Conservation (phyloP, 2,797 vertebrate genomes). For the Etheostoma perlongum region DNA sequence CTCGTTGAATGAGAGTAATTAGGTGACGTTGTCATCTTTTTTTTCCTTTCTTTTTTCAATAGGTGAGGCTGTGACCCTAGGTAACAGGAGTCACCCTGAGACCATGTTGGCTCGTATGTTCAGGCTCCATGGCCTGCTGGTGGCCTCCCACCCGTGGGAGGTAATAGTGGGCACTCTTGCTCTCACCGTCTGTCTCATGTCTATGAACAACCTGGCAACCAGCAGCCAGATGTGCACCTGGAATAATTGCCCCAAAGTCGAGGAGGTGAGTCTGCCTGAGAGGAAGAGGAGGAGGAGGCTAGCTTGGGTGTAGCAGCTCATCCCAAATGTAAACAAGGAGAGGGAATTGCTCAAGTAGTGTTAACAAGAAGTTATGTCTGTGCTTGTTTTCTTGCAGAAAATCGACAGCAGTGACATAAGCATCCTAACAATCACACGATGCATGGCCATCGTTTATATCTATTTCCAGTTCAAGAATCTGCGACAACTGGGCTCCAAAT, state of each 20-base stretch:
- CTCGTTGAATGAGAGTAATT: neutral
- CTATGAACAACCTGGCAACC: constrained; percentile 95
- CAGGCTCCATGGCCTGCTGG: constrained; percentile 94
- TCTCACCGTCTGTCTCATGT: constrained; percentile 96
- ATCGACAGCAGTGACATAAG: constrained; percentile 93
- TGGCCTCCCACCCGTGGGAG: constrained; percentile 98
- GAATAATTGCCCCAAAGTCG: constrained; percentile 94
- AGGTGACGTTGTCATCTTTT: fast-evolving
- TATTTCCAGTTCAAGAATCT: constrained; percentile 99
- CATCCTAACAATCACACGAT: constrained; percentile 94
- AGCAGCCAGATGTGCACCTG: constrained; percentile 94
- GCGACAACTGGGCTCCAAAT: constrained; percentile 96
- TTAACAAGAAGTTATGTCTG: neutral
- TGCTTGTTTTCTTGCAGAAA: constrained; percentile 81
- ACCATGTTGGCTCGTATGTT: constrained; percentile 94
- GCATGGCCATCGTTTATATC: constrained; percentile 97
- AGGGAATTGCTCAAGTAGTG: neutral
- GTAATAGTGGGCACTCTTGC: constrained; percentile 97
- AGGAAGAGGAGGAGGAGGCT: neutral
- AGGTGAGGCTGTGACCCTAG: constrained; percentile 27
- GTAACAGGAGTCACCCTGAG: neutral
- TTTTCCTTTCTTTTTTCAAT: neutral
- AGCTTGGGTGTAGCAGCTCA: neutral
- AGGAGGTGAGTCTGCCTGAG: constrained; percentile 86
- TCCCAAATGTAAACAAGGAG: neutral